Percentiles rank a stretch among this genome's conserved stretches.
phyloP scores from a whole-genome alignment of 1,140 invertebrate genomes.

The Pogonognathellus flavescens region DNA sequence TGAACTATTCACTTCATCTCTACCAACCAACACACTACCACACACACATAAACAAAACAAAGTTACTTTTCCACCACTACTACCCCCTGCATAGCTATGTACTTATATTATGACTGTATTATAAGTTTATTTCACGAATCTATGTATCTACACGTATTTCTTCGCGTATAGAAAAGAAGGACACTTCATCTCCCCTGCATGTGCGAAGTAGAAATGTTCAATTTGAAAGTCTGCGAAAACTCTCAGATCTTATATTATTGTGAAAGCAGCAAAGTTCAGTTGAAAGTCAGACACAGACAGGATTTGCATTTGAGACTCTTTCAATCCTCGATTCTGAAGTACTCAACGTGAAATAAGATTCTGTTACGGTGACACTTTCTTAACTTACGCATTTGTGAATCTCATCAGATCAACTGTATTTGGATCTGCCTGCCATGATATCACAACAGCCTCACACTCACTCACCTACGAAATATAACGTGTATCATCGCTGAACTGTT shows the following conservation, averaged over 20 bases:
- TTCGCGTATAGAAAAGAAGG: no score
- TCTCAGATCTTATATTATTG: no score
- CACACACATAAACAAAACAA: constrained; percentile 49
- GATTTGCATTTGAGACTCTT: constrained; percentile 32
- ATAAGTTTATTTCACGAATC: no score
- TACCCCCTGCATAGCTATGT: no score
- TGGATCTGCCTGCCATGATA: neutral
- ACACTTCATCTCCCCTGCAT: no score
- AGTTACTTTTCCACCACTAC: neutral
- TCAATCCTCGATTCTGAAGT: constrained; percentile 12
- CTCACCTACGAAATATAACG: no score
- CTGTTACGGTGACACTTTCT: neutral
- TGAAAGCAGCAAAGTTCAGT: constrained; percentile 22
- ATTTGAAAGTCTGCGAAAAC: no score
- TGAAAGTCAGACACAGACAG: neutral
- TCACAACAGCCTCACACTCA: neutral
- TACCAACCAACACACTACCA: constrained; percentile 23
- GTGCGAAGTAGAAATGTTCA: no score
- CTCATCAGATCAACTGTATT: neutral
- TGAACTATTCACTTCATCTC: constrained; percentile 31
- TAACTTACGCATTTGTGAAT: neutral
- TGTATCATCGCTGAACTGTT: no score
- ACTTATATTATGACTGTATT: no score
- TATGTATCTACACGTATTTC: no score
- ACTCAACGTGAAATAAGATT: constrained; percentile 25